These are phyloP conservation scores for Darevskia mixta DNA, from an alignment of 2,797 vertebrate genomes.

Conservation along the genomic window DNA sequence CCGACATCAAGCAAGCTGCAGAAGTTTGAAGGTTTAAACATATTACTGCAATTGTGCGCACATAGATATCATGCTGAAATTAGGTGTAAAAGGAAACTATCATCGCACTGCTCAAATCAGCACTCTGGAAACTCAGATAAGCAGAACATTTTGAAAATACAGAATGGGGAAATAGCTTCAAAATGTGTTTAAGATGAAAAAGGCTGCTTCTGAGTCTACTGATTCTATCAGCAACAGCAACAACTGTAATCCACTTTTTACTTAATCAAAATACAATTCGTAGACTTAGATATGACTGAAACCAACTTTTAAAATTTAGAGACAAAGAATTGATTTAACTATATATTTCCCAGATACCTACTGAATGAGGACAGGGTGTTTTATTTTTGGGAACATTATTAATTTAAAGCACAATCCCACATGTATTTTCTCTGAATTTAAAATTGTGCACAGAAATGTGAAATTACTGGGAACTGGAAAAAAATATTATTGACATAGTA, in stretches of 20 bases:
- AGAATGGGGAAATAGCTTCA: conserved; percentile 10
- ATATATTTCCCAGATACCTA: neutral
- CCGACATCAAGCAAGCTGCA: conserved; percentile 40
- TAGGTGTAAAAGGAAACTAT: neutral
- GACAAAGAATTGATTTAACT: neutral
- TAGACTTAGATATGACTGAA: neutral
- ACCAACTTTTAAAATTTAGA: neutral
- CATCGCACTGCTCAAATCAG: conserved; percentile 33
- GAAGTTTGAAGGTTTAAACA: conserved; percentile 25
- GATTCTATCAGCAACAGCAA: neutral
- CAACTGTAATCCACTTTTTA: neutral
- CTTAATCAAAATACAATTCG: neutral
- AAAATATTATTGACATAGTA: neutral
- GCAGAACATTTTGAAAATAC: neutral
- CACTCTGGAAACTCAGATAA: conserved; percentile 29
- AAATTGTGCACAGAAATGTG: neutral
- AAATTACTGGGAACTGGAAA: neutral
- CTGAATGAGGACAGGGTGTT: neutral
- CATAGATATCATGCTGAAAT: conserved; percentile 35
- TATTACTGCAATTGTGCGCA: conserved; percentile 2
- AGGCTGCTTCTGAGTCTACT: neutral
- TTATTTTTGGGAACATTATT: neutral
- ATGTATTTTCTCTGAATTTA: neutral
- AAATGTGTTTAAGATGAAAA: conserved; percentile 15
- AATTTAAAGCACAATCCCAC: neutral